phyloP scores from a whole-genome alignment of 2,888 invertebrate genomes.

The Branchellion lobata region DNA sequence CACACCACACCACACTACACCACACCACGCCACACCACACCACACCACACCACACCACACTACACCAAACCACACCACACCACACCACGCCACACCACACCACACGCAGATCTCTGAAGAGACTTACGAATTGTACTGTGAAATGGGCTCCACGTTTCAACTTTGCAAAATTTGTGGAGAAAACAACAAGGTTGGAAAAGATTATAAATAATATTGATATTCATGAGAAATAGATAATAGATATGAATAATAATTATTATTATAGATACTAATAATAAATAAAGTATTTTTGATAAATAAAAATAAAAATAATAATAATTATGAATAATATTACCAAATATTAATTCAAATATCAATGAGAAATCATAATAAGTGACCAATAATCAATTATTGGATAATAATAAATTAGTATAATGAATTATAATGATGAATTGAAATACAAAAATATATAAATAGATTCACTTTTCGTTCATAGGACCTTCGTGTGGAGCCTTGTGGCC shows the following conservation, averaged over 20 bases:
- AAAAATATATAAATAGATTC: too few species aligned
- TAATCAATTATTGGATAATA: too few species aligned
- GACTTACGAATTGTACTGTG: constrained; percentile 97
- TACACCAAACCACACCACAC: too few species aligned
- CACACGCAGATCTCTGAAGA: constrained; percentile 73
- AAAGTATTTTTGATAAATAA: too few species aligned
- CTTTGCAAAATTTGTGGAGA: constrained; percentile 99
- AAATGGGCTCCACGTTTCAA: constrained; percentile 99
- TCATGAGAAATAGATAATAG: too few species aligned
- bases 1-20: too few species aligned
- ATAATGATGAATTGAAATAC: too few species aligned
- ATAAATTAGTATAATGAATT: too few species aligned
- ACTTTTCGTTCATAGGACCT: constrained; percentile 72
- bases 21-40: constrained; percentile 68
- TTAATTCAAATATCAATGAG: too few species aligned
- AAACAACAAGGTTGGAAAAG: constrained; percentile 84
- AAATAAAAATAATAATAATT: too few species aligned
- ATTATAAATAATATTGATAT: background rate
- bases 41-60: too few species aligned
- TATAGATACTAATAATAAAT: background rate
- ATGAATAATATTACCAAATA: background rate
- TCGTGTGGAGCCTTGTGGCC: constrained; percentile 97
- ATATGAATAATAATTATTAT: background rate
- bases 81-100: constrained; percentile 66
- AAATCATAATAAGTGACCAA: too few species aligned